Base-by-base conservation (phyloP, 2,113 vertebrate genomes). In the Podarcis raffonei region DNA sequence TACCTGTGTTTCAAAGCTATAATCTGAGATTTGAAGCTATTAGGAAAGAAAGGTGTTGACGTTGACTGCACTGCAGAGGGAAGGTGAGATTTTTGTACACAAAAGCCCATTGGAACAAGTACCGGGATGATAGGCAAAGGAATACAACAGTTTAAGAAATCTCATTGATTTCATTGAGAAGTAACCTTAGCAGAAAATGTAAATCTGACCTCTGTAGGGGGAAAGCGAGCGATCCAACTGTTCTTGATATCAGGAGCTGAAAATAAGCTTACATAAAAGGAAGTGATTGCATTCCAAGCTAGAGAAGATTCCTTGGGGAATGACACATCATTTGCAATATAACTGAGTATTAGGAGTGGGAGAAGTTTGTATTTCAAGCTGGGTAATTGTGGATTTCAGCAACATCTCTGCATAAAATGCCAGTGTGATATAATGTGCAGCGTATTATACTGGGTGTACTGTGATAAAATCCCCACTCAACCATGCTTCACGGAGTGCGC, bases 151-250 rank as follows among this genome's bases (percentile, higher is more conserved):
- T 72, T 79, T 16, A 84, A 23, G 11, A 27, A 5, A 59, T 2
- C 13, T 72, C 84, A 65, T 83, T 39, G 85, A 90, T 85, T 86
- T 79, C 68, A 93, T 90, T 87, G 81, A 90, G 72, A 53, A 5
- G 22, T 39, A 76, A 76, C 39, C 20, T 42, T 76, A 42, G 37
- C 37, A 48, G 23, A 78, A 30, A 78, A 78, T 12, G 23, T 53
- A 53, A 53, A 9, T 75, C n/a, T 75, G n/a, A 37, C 30, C 35
- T 27, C 76, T 5, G 1, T 25, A 48, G 42, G 66, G 76, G 11
- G 27, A 30, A 78, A 12, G 22, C 5, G 25, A 78, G 23, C 27
- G 42, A 78, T 78, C 39, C 42, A 48, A 16, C 76, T 53, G 12
- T 11, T 78, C 25, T 78, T 78, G 76, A 30, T 42, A 48, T 3